Conservation (phyloP, 2,113 vertebrate species). For the Pomatostomus ruficeps region DNA sequence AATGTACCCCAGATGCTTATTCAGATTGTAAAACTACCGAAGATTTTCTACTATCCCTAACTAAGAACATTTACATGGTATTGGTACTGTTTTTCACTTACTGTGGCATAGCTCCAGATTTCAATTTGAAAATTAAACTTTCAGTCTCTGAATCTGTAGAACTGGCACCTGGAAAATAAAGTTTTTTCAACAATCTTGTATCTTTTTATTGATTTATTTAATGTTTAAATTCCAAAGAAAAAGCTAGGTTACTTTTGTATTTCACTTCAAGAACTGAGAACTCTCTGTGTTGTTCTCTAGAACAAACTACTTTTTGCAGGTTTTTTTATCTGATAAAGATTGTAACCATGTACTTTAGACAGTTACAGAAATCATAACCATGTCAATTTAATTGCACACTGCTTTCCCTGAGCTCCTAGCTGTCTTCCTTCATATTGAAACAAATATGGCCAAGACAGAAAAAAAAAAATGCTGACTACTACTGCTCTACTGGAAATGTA, state of each 20-base stretch:
- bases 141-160: conserved; percentile 95
- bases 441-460: neutral
- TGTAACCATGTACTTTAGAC: neutral
- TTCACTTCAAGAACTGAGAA: neutral
- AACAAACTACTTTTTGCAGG: neutral
- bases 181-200: neutral
- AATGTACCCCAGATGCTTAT: neutral
- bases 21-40: neutral
- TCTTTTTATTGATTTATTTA: neutral
- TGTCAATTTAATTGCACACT: neutral
- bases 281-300: too few relatives aligned
- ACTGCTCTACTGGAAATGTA: neutral
- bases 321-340: neutral
- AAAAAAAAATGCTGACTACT: neutral
- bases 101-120: conserved; percentile 92
- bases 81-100: conserved; percentile 67
- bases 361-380: neutral
- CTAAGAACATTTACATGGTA: neutral
- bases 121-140: conserved; percentile 76
- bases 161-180: conserved; percentile 80
- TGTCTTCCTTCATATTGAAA: neutral
- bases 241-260: neutral
- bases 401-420: neutral
- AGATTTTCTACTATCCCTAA: neutral
- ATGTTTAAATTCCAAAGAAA: neutral